A percentile compares a stretch with the other conserved stretches of the same genome.
These are phyloP conservation scores for Pitta sordida DNA, from an alignment of 2,113 vertebrate genomes.

Conservation along the genomic window DNA sequence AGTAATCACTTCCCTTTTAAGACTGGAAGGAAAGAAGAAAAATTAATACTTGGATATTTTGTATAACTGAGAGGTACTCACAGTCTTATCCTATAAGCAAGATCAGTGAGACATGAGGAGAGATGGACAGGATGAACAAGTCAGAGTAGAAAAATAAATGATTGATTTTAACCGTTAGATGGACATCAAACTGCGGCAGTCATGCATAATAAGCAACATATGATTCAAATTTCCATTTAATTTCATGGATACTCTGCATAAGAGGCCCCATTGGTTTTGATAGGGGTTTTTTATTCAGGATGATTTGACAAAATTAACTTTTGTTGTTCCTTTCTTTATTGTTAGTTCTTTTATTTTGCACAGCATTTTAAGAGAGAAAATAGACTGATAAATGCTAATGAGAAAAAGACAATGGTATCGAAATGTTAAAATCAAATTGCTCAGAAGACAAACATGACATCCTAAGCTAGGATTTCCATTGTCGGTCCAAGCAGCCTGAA, in stretches of 20 bases:
- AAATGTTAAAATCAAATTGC: neutral
- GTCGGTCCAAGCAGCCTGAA: neutral
- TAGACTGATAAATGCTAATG: neutral
- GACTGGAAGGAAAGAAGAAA: neutral
- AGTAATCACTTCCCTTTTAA: neutral
- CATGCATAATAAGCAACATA: slow-evolving; percentile 35
- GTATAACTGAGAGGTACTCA: neutral
- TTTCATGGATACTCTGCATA: neutral
- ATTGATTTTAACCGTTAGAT: slow-evolving; percentile 22
- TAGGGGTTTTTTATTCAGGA: slow-evolving; percentile 27
- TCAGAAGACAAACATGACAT: neutral
- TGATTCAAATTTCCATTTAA: slow-evolving; percentile 55
- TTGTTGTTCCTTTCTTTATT: neutral
- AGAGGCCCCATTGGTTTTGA: slow-evolving; percentile 50
- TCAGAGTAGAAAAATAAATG: neutral
- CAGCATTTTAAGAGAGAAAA: slow-evolving; percentile 14
- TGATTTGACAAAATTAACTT: slow-evolving; percentile 26
- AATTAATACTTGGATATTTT: neutral
- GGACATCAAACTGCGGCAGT: slow-evolving; percentile 13
- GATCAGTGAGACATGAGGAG: neutral
- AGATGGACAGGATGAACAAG: neutral
- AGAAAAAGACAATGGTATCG: neutral
- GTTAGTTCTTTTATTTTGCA: neutral
- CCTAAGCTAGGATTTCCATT: neutral
- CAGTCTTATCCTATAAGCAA: neutral